Base-by-base conservation (phyloP, 2,113 vertebrate genomes). In the Gymnorhina tibicen region DNA sequence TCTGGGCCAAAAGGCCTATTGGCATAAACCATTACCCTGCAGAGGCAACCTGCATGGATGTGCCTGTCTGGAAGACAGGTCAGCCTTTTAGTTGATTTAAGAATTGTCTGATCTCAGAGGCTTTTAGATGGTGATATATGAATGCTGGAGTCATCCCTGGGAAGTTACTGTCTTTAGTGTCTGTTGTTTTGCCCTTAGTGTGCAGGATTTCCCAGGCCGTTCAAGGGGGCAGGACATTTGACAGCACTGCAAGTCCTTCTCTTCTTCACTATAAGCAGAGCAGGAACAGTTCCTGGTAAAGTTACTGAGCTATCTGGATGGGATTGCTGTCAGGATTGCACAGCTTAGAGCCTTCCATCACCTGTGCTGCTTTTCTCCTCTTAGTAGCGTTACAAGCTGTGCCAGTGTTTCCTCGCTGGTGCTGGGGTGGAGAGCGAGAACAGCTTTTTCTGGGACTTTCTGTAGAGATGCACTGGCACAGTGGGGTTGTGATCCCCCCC, bases 1-100 rank as follows among this genome's bases (percentile, higher is more conserved):
- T 68, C 58, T 68, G 16, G 46, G 70, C 41, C 49, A 39, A 85
- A 42, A 24, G 69, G 33, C 10, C 15, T 77, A 0, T 39, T 0
- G 4, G 59, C 2, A 4, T 32, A 35, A 72, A 55, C 23, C 8
- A 2, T 33, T 32, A 7, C 1, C 1, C 42, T 62, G 42, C 1
- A 4, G 11, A 8, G 39, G 44, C 56, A 69, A 7, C 37, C 30
- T 80, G 33, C 1, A 0, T 24, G 16, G 53, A 44, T 2, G 1
- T 56, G 58, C 19, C 41, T 88, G 44, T 49, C 19, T 66, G 50
- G 52, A 77, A 84, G 41, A 28, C 15, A 16, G 16, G 20, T 67
- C 80, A 67, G 27, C 58, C 6, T 4, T 73, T 42, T 16, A 18
- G 18, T 26, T 78, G 23, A 17, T 58, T 46, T 30, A n/a, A 64